Conservation (phyloP, 2,797 vertebrate genomes). For the Gymnocypris eckloni region DNA sequence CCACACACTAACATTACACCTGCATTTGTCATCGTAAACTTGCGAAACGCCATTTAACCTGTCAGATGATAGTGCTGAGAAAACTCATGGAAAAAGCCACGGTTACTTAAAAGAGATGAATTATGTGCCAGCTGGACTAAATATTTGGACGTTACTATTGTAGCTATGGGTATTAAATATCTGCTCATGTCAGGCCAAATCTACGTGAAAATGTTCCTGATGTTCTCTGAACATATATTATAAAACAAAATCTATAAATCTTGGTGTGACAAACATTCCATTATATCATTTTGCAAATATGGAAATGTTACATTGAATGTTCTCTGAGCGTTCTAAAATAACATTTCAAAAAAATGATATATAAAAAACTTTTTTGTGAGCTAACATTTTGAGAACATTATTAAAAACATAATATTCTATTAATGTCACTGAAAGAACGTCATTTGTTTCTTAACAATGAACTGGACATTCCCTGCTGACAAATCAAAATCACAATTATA, state of each 20-base stretch:
- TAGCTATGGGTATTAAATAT: not conserved
- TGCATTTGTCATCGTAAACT: constrained; percentile 5
- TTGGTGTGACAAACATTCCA: not conserved
- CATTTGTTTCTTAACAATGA: not conserved
- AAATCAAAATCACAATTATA: not conserved
- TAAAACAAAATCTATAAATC: not conserved
- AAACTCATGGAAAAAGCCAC: constrained; percentile 7
- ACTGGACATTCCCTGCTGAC: not conserved
- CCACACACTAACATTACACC: constrained; percentile 54
- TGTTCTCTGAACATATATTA: not conserved
- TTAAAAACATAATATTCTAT: not conserved
- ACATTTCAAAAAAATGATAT: too few relatives aligned
- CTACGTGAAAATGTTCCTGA: not conserved
- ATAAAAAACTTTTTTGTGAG: too few relatives aligned
- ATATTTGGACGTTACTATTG: constrained; percentile 2
- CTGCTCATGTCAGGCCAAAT: not conserved
- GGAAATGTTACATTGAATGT: not conserved
- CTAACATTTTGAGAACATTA: too few relatives aligned
- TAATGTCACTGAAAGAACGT: not conserved
- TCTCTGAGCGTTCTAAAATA: not conserved
- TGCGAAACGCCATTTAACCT: constrained; percentile 7
- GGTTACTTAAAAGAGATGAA: not conserved
- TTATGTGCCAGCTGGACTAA: not conserved
- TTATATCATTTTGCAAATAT: not conserved
- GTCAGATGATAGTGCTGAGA: not conserved